Evolutionary conservation across 2,113 vertebrate species (phyloP), one percentile per base, ranked within the genome.

Genomic region (Tachycineta bicolor): DNA sequence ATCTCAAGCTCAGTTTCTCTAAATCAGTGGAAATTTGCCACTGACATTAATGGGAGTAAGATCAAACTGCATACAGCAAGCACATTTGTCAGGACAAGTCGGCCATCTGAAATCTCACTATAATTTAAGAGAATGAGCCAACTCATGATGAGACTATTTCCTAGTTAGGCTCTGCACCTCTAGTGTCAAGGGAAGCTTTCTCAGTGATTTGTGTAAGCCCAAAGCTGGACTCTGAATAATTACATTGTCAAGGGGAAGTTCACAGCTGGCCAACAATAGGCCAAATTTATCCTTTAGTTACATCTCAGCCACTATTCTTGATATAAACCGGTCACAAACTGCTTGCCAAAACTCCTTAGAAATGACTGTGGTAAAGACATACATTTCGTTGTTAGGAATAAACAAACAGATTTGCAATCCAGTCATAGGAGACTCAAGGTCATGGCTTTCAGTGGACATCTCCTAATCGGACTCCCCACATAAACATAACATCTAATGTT

Each of bases 11-110:
- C 94, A 70, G 83, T 88, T 94, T 95, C 94, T 84, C 76, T 96
- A 94, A 93, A 90, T 96, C 93, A 92, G 85, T 88, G 88, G 93
- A 95, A 96, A 95, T 96, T 96, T 97, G 93, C 96, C 88, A 93
- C 86, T 95, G 90, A 95, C 92, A 95, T 96, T 93, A 96, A 96
- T 90, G 92, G 88, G 90, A 96, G 68, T 80, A 94, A 93, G 96
- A 96, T 95, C 93, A 96, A 95, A 86, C 93, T 91, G 90, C 92
- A 92, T 63, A 80, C 47, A 93, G 91, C 2, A 64, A 93, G 89
- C 89, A 92, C 80, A 92, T 96, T 97, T 95, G 69, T 97, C 94
- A 95, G 91, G 94, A 81, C 70, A 95, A 96, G 96, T 52, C 16
- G 67, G 95, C 47, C 90, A 75, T 93, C 87, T 90, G 85, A 96